Conservation (phyloP, 2,113 vertebrate species). For the Brienomyrus longianalis region DNA sequence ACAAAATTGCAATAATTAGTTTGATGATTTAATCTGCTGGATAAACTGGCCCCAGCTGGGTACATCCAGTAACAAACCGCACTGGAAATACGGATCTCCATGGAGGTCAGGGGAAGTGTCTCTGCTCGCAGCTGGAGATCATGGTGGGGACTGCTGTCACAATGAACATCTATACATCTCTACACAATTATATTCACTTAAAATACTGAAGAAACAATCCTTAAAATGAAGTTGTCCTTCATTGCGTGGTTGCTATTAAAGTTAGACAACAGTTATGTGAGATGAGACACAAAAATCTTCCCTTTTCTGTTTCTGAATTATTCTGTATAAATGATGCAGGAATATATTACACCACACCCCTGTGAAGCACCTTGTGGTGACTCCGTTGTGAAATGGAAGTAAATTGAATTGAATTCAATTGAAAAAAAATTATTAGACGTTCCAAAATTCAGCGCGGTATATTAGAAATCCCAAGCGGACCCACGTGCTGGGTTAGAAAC, state of each 20-base stretch:
- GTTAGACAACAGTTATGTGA: neutral
- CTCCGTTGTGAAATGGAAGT: neutral
- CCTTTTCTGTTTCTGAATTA: neutral
- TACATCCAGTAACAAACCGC: slow-evolving; percentile 2
- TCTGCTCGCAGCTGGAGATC: slow-evolving; percentile 1
- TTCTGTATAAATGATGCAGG: neutral
- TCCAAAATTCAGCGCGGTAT: neutral
- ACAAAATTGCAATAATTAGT: neutral
- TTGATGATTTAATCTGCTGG: neutral
- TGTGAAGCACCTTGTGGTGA: too few relatives aligned
- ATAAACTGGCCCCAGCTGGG: neutral
- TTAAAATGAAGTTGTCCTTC: neutral
- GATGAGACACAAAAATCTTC: neutral
- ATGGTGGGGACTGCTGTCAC: neutral
- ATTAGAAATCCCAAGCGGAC: neutral
- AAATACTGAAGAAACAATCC: neutral
- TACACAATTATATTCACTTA: neutral
- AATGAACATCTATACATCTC: neutral
- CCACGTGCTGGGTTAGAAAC: too few relatives aligned
- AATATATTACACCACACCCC: neutral
- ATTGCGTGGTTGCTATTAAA: neutral
- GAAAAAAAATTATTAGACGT: neutral
- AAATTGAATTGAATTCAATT: neutral
- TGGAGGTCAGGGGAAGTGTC: slow-evolving; percentile 14
- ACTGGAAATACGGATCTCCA: slow-evolving; percentile 13